These are phyloP conservation scores for Coreius guichenoti DNA, from an alignment of 2,797 vertebrate genomes.

Conservation along the genomic window DNA sequence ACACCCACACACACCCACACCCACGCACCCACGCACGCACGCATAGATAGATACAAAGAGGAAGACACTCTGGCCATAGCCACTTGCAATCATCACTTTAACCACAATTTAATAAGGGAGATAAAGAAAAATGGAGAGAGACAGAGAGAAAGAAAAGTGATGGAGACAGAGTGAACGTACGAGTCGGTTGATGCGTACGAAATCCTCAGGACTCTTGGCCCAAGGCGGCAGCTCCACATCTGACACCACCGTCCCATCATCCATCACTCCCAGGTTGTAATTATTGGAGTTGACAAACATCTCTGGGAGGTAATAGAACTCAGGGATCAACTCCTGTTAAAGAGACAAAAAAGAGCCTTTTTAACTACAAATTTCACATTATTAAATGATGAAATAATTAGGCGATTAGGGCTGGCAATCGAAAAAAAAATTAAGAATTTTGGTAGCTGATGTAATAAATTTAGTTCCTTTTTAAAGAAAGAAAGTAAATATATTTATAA, in stretches of 20 bases:
- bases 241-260: slow-evolving; percentile 92
- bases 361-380: neutral
- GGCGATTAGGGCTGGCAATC: too few relatives aligned
- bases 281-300: slow-evolving; percentile 97
- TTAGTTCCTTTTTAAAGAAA: neutral
- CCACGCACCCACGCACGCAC: too few relatives aligned
- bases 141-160: neutral
- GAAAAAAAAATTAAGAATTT: neutral
- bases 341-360: slow-evolving; percentile 7
- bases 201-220: slow-evolving; percentile 98
- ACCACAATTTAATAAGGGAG: slow-evolving; percentile 39
- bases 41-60: slow-evolving; percentile 18
- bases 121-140: slow-evolving; percentile 29
- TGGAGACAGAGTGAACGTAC: slow-evolving; percentile 77
- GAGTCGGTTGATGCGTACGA: slow-evolving; percentile 95
- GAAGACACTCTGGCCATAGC: neutral
- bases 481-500: neutral
- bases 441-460: neutral
- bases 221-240: slow-evolving; percentile 97
- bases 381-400: neutral
- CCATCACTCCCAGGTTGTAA: slow-evolving; percentile 98
- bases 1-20: slow-evolving; percentile 40
- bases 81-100: slow-evolving; percentile 14
- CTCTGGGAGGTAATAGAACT: slow-evolving; percentile 99
- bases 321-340: slow-evolving; percentile 94